Conservation (phyloP, 2,888 invertebrate genomes). For the Mythimna albipuncta region DNA sequence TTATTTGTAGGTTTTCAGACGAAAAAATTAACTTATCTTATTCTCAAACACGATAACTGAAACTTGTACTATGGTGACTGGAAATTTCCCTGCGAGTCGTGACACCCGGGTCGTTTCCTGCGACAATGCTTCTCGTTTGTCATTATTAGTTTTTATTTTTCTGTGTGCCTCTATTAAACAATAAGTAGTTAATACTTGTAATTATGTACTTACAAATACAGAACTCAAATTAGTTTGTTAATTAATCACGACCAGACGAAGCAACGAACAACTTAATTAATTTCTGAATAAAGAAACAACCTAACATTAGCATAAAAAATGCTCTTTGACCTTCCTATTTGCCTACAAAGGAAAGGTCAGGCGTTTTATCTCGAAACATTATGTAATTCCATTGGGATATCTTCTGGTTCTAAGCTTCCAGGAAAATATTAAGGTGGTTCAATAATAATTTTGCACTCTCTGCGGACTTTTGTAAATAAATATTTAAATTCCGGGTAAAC, state of each 20-base stretch:
- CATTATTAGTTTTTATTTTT: too few species aligned
- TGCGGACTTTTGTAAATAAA: slow-evolving; percentile 39
- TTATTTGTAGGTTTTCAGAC: too few species aligned
- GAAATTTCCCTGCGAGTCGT: too few species aligned
- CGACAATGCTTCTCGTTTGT: too few species aligned
- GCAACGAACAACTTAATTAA: slow-evolving; percentile 39
- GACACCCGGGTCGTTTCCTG: too few species aligned
- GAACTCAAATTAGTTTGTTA: slow-evolving; percentile 23
- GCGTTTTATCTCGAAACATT: slow-evolving; percentile 55
- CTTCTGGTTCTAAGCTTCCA: slow-evolving; percentile 32
- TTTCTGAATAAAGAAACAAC: slow-evolving; percentile 49
- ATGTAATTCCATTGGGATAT: slow-evolving; percentile 52
- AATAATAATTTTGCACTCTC: slow-evolving; percentile 48
- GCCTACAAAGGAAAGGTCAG: slow-evolving; percentile 54
- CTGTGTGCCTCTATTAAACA: not conserved
- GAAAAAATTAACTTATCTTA: too few species aligned
- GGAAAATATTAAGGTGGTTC: slow-evolving; percentile 47
- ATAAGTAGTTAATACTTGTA: not conserved
- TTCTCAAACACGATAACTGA: too few species aligned
- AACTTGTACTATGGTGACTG: too few species aligned
- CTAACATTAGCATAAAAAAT: slow-evolving; percentile 49
- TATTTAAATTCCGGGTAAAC: slow-evolving; percentile 31
- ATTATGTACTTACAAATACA: slow-evolving; percentile 7
- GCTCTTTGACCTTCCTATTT: slow-evolving; percentile 43
- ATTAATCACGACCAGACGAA: slow-evolving; percentile 40